Evolutionary conservation across 2,797 vertebrate genomes (phyloP), one percentile per base, ranked within the genome.

Genomic region (Spheniscus humboldti): DNA sequence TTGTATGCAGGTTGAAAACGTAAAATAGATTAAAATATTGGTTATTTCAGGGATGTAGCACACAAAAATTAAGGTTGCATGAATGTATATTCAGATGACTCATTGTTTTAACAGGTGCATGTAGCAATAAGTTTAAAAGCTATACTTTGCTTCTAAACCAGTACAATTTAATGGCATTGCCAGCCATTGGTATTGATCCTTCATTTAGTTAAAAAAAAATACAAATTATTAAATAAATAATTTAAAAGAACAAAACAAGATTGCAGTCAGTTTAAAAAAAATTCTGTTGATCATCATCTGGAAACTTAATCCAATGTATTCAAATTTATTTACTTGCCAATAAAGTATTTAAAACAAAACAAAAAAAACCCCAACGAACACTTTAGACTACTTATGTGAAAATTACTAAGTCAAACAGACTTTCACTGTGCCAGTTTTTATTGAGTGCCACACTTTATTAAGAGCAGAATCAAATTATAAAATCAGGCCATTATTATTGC

Each of bases 61-160:
- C 33, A 60, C 75, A 74, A 64, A 92, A 92, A 91, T 84, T 86
- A 74, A 74, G 88, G 60, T 64, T 64, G 60, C 14, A 2, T 89
- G 64, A 79, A 83, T 37, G 20, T 82, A 20, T 67, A 11, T 91
- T 93, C 25, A 39, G 52, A 63, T 94, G 92, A 96, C 60, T 95
- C 91, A 85, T 43, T 94, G 79, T 96, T 96, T 95, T 94, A 95
- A 94, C 81, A 96, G 87, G 75, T 94, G 78, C 72, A 47, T 37
- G 25, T 77, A 75, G 91, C 87, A 94, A 43, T 87, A 90, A 79
- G 57, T 80, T 87, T 64, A 60, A 80, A 92, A 94, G 56, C 52
- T 90, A 20, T 35, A 66, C 60, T 67, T 89, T 71, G n/a, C 33
- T 94, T 90, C 57, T 68, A 71, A 86, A 91, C 48, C 41, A 80